Percentiles rank a stretch among this genome's conserved stretches.
These are phyloP conservation scores for Meloidogyne hapla DNA, from an alignment of 1,140 invertebrate genomes.

Conservation along the genomic window DNA sequence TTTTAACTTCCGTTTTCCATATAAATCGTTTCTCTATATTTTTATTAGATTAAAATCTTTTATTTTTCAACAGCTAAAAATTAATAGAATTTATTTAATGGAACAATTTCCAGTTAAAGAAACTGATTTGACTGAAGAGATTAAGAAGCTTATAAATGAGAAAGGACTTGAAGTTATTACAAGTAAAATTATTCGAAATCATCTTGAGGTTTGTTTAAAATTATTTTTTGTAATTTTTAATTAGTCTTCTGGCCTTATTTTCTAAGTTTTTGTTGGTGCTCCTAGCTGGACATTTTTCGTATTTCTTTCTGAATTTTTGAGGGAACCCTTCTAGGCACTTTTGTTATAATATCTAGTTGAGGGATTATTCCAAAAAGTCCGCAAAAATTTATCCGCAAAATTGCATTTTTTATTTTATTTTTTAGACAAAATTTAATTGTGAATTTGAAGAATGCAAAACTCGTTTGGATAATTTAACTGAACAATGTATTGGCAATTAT, in stretches of 20 bases:
- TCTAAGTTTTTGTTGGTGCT: not conserved
- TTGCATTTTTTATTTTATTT: not conserved
- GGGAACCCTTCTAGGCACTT: too few species aligned
- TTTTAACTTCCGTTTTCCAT: too few species aligned
- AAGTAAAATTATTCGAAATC: constrained; percentile 26
- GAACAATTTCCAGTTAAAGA: constrained; percentile 19
- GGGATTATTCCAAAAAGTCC: too few species aligned
- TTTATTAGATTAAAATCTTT: too few species aligned
- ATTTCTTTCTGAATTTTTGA: too few species aligned
- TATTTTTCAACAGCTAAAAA: not conserved
- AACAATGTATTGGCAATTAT: not conserved
- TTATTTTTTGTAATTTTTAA: too few species aligned
- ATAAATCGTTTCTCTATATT: too few species aligned
- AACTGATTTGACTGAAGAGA: constrained; percentile 18
- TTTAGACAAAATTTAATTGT: constrained; percentile 26
- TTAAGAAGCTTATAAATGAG: constrained; percentile 14
- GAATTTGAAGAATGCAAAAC: not conserved
- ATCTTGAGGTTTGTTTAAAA: constrained; percentile 9
- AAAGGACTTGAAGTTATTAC: constrained; percentile 18
- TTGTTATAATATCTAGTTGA: too few species aligned
- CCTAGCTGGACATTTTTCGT: too few species aligned
- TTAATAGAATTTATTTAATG: not conserved
- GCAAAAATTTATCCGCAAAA: too few species aligned
- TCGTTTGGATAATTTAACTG: constrained; percentile 16
- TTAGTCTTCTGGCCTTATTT: too few species aligned